Base-by-base conservation (phyloP, 1,140 invertebrate species). In the Brachionus calyciflorus region DNA sequence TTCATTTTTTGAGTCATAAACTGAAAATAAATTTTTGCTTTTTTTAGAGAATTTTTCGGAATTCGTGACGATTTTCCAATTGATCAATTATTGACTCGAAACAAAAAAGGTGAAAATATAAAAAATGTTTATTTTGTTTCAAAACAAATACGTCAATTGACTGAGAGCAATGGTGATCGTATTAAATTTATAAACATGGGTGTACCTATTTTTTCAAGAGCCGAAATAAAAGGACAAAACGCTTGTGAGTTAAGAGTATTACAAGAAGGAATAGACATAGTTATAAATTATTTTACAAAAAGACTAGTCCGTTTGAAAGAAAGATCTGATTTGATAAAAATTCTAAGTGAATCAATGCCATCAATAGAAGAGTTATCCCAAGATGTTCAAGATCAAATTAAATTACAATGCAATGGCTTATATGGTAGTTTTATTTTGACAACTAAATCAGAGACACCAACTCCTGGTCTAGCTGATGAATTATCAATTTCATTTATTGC, bases 141-240 rank as follows among this genome's bases (percentile, higher is more conserved):
- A 17, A 55, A 76, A 53, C 24, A 55, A 44, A 53, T 76, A 41
- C 41, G 49, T 10, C 17, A 76, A 46, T 37, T 76, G 33, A 55
- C 30, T 1, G 49, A 28, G 3, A 55, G 24, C 17, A 76, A 76
- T 40, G 26, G 49, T 33, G 70, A 76, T 76, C 26, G 70, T 33
- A 76, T 76, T 6, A 76, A 76, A 28, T 73, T 73, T 26, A 73
- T 73, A n/a, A 73, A 73, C 6, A 73, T 73, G 69, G 69, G 69
- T 40, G 69, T 73, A 19, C 69, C 69, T 5, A 49, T 73, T 9
- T 73, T 73, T 49, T 51, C 69, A 12, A 7, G 51, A 14, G 69
- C 69, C 21, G 69, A 73, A 51, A 73, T 73, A 14, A 73, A 73
- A 73, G 69, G 51, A 3, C 69, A 49, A 37, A 51, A 41, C 17